These are phyloP conservation scores for Cossypha dichroa DNA, from an alignment of 2,797 vertebrate species.

Conservation along the genomic window DNA sequence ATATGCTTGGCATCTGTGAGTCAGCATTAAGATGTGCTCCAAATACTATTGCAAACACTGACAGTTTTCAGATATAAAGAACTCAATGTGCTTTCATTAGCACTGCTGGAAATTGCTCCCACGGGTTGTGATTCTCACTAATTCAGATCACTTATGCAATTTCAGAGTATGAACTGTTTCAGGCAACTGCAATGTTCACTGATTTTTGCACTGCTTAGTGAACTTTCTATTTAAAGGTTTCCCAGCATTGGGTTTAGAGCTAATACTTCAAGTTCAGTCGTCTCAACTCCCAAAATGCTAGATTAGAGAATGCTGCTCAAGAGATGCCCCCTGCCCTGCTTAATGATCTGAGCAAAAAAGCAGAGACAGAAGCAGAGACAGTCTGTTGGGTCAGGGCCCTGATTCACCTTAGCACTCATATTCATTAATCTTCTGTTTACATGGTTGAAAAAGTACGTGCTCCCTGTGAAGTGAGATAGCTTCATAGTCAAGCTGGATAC, in stretches of 20 bases:
- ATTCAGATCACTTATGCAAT: constrained; percentile 33
- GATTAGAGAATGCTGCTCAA: background rate
- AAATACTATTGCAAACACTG: background rate
- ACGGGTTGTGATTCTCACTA: constrained; percentile 1
- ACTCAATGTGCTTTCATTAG: constrained; percentile 31
- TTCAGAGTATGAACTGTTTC: background rate
- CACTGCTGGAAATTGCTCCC: constrained; percentile 3
- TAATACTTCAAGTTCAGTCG: background rate
- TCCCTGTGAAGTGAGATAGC: background rate
- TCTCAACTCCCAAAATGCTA: background rate
- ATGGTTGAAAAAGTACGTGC: background rate
- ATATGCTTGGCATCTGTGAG: background rate
- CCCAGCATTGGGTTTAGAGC: background rate
- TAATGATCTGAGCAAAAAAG: background rate
- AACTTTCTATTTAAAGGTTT: background rate
- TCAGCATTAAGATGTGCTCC: constrained; percentile 27
- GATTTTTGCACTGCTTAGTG: background rate
- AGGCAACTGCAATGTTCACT: background rate
- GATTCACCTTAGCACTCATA: background rate
- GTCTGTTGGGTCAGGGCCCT: background rate
- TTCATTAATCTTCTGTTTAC: background rate
- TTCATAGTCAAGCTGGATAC: background rate
- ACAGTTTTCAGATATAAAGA: constrained; percentile 16
- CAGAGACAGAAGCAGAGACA: background rate
- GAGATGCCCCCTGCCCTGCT: background rate